These are phyloP conservation scores for Mormyrus proboscirostris DNA, from an alignment of 2,797 vertebrate genomes.

Conservation along the genomic window DNA sequence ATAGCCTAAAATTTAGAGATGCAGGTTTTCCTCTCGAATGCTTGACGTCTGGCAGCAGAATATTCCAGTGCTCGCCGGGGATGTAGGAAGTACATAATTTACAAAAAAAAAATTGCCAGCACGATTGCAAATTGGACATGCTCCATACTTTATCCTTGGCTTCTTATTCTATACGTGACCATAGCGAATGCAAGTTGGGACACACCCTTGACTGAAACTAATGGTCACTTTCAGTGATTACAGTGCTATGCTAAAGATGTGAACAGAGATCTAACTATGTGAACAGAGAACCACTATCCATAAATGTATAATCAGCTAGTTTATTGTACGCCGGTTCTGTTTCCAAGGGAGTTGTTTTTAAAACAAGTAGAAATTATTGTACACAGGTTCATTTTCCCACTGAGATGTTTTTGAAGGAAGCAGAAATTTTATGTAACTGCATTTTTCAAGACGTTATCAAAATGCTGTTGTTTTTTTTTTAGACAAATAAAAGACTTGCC, in stretches of 20 bases:
- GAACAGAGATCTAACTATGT: not conserved
- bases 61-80: not conserved
- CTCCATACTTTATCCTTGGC: not conserved
- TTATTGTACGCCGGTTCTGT: not conserved
- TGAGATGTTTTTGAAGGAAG: not conserved
- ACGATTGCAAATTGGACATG: not conserved
- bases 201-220: not conserved
- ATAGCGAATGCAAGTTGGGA: not conserved
- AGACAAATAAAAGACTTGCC: not conserved
- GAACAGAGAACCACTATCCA: not conserved
- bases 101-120: not conserved
- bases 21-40: not conserved
- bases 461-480: not conserved
- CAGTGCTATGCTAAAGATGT: not conserved
- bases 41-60: slow-evolving; percentile 6
- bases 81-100: slow-evolving; percentile 7
- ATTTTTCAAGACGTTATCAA: not conserved
- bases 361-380: not conserved
- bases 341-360: not conserved
- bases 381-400: not conserved
- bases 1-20: not conserved
- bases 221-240: not conserved
- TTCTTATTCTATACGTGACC: not conserved
- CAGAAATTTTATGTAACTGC: not conserved
- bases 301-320: not conserved